Base-by-base conservation (phyloP, 2,113 vertebrate genomes). In the Nettapus auritus region DNA sequence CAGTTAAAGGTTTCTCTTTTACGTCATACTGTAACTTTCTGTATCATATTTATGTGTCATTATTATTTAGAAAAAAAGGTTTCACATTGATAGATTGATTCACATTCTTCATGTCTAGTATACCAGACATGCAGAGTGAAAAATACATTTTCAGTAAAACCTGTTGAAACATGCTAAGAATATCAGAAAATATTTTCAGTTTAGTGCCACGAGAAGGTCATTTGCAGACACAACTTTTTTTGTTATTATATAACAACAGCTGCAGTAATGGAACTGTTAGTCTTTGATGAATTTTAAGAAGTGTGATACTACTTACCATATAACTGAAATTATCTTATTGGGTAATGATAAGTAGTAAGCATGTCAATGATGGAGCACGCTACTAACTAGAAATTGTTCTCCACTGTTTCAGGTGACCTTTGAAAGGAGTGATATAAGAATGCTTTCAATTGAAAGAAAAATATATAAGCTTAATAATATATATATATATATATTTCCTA, bases 401-500 rank as follows among this genome's bases (percentile, higher is more conserved):
- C 48, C 9, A 8, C 74, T 95, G 88, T 82, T 86, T 78, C 46
- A 20, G 28, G 21, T 90, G 89, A 94, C 76, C 89, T 97, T 90
- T 36, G 70, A 91, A 89, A 86, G 17, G 50, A 89, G 15, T 50
- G 31, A 22, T 55, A 26, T 87, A 81, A 90, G 82, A 90, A 86
- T 84, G 82, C 29, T 87, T 94, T 96, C 78, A 88, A 78, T 95
- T 90, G 66, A 31, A 83, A 82, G 94, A 96, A 76, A 52, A 48
- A 29, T 25, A 55, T 81, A 38, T 29, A 13, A 88, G 66, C 33
- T 34, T 63, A 66, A 82, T 77, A 62, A n/a, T n/a, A n/a, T n/a
- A n/a, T n/a, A n/a, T n/a, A n/a, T n/a, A n/a, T n/a, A n/a, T n/a
- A n/a, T n/a, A n/a, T n/a, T n/a, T n/a, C n/a, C n/a, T n/a, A n/a